phyloP scores from a whole-genome alignment of 92 coral and sea anemone genomes.

The Paramuricea clavata region DNA sequence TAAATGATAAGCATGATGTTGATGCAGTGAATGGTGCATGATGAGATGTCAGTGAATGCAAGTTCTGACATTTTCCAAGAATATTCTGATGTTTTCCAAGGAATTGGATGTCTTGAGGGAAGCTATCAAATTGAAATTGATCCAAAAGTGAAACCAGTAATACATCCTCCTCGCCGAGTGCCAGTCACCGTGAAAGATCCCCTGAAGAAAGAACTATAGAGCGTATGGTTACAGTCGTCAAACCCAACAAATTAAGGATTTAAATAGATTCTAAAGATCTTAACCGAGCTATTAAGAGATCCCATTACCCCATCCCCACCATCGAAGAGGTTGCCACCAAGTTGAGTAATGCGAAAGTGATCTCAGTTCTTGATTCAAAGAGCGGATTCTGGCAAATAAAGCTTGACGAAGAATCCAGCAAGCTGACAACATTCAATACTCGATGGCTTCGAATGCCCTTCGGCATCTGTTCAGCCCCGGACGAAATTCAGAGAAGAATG shows the following conservation, averaged over 20 bases:
- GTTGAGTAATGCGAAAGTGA: conserved; percentile 15
- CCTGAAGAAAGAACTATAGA: conserved; percentile 5
- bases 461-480: conserved; percentile 57
- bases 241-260: conserved; percentile 25
- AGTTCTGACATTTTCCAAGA: conserved; percentile 18
- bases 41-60: background rate
- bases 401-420: too few relatives aligned
- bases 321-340: conserved; percentile 16
- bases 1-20: background rate
- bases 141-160: background rate
- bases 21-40: conserved; percentile 6
- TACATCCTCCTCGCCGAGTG: conserved; percentile 31
- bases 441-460: conserved; percentile 34
- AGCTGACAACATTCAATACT: too few relatives aligned
- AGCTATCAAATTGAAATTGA: conserved; percentile 27
- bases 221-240: background rate
- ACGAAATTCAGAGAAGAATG: conserved; percentile 51
- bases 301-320: conserved; percentile 36
- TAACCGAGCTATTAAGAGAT: background rate
- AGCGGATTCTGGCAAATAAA: conserved; percentile 53
- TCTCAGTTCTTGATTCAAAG: conserved; percentile 37
- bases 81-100: conserved; percentile 34
- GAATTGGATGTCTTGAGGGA: conserved; percentile 28
- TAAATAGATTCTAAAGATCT: conserved; percentile 8
- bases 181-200: conserved; percentile 35